Conservation (phyloP, 2,113 vertebrate species). For the Carollia perspicillata region DNA sequence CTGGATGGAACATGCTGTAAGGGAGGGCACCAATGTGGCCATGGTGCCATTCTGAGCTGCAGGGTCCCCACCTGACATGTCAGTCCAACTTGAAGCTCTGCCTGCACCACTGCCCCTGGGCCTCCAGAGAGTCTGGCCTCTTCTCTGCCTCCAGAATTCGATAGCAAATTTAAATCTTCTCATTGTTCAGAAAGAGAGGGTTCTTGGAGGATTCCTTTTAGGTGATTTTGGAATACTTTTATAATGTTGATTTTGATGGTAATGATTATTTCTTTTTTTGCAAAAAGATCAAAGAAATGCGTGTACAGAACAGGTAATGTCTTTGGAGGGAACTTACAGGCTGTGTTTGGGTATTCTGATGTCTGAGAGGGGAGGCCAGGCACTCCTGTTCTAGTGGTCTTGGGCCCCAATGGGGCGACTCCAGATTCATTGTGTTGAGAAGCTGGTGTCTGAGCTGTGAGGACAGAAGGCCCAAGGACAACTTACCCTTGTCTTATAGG, state of each 20-base stretch:
- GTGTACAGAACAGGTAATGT: neutral
- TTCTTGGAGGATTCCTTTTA: neutral
- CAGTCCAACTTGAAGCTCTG: neutral
- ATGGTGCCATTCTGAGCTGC: neutral
- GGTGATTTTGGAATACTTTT: neutral
- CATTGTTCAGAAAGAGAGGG: neutral
- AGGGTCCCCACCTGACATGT: neutral
- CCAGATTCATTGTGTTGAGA: neutral
- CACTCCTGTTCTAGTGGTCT: neutral
- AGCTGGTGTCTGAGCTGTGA: neutral
- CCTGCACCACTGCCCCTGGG: neutral
- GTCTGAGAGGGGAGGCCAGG: neutral
- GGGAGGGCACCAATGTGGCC: neutral
- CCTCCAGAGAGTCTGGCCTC: neutral
- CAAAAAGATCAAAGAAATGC: neutral
- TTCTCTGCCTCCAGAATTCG: neutral
- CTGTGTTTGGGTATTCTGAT: neutral
- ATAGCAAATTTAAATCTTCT: neutral
- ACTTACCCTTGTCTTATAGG: conserved; percentile 35
- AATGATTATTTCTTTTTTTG: neutral
- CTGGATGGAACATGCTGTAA: neutral
- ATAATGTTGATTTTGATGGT: neutral
- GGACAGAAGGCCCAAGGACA: neutral
- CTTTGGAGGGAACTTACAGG: neutral
- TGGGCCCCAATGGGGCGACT: neutral